A percentile compares a stretch with the other conserved stretches of the same genome.
Evolutionary conservation across 2,113 vertebrate genomes (phyloP).

Genomic region (Nycticryphes semicollaris): DNA sequence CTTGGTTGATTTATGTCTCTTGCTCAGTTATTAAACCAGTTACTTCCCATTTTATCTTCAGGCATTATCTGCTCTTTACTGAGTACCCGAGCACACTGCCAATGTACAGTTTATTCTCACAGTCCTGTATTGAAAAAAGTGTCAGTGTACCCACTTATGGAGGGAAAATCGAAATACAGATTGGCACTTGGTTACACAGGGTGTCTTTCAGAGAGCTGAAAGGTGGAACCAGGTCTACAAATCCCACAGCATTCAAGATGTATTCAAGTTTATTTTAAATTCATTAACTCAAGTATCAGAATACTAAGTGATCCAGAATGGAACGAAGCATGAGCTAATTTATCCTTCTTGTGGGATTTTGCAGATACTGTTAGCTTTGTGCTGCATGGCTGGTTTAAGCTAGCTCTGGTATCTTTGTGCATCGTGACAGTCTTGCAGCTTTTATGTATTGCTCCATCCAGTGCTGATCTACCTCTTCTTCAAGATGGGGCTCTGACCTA

Average conservation of each 20-base stretch:
- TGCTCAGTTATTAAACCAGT: not conserved
- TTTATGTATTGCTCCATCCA: not conserved
- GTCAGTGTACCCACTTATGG: not conserved
- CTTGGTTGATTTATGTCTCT: not conserved
- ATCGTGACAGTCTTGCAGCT: not conserved
- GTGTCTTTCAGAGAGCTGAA: not conserved
- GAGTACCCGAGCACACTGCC: fast-evolving
- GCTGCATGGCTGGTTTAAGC: conserved; percentile 14
- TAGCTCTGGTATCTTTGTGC: not conserved
- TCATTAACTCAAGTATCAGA: conserved; percentile 21
- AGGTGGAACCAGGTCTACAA: not conserved
- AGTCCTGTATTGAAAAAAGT: not conserved
- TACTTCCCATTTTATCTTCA: not conserved
- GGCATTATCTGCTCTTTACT: not conserved
- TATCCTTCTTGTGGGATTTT: conserved; percentile 47
- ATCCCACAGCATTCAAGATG: not conserved
- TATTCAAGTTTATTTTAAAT: conserved; percentile 43
- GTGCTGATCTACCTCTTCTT: not conserved
- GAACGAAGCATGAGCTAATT: conserved; percentile 6
- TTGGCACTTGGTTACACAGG: not conserved
- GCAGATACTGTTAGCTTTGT: not conserved
- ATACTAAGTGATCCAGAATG: not conserved
- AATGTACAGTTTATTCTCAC: not conserved
- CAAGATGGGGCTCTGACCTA: not conserved
- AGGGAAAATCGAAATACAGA: not conserved